Percentiles rank a stretch among this genome's conserved stretches.
phyloP scores from a whole-genome alignment of 2,113 vertebrate genomes.

The Hippocampus barbouri region DNA sequence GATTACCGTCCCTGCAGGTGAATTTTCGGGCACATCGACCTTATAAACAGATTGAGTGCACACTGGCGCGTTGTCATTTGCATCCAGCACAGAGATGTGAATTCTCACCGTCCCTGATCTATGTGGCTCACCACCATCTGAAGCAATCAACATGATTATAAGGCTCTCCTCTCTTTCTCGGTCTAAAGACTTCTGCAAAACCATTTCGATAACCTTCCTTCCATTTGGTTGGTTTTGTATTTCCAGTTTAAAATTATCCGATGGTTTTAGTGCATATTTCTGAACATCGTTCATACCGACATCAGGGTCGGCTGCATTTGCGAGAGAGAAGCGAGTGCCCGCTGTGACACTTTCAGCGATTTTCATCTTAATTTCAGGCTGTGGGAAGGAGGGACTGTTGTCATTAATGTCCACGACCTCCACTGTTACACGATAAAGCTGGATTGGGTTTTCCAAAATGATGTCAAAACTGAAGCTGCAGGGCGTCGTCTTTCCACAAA shows the following conservation, averaged over 20 bases:
- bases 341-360: slow-evolving; percentile 44
- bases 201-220: slow-evolving; percentile 52
- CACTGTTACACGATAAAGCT: slow-evolving; percentile 65
- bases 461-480: slow-evolving; percentile 77
- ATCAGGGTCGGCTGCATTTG: slow-evolving; percentile 59
- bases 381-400: slow-evolving; percentile 60
- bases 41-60: slow-evolving; percentile 65
- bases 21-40: slow-evolving; percentile 54
- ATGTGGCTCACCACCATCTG: slow-evolving; percentile 67
- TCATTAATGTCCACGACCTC: slow-evolving; percentile 70
- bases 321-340: slow-evolving; percentile 44
- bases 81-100: slow-evolving; percentile 61
- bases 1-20: slow-evolving; percentile 44
- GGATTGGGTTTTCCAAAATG: slow-evolving; percentile 70
- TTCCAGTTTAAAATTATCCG: slow-evolving; percentile 62
- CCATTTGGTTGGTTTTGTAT: slow-evolving; percentile 46
- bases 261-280: slow-evolving; percentile 51
- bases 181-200: slow-evolving; percentile 63
- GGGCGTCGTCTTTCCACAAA: slow-evolving; percentile 72
- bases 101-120: slow-evolving; percentile 64
- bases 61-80: slow-evolving; percentile 67
- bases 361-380: slow-evolving; percentile 44
- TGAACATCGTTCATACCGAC: slow-evolving; percentile 63
- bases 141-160: slow-evolving; percentile 54
- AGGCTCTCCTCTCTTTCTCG: slow-evolving; percentile 59